These are phyloP conservation scores for Cephus pygmeus DNA, from an alignment of 2,888 invertebrate genomes.

Conservation along the genomic window DNA sequence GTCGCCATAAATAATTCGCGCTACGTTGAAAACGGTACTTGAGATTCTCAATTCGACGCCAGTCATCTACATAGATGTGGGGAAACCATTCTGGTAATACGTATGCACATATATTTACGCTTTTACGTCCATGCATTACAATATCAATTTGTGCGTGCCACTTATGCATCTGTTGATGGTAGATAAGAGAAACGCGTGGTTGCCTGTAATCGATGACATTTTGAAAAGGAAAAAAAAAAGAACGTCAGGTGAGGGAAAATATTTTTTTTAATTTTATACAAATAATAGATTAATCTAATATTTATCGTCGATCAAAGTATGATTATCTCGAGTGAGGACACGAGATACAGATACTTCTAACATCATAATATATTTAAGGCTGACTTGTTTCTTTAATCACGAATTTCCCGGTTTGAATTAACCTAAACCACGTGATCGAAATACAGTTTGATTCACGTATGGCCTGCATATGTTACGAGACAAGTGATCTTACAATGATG, in stretches of 20 bases:
- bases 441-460: background rate
- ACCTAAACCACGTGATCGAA: background rate
- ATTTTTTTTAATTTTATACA: background rate
- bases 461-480: background rate
- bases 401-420: background rate
- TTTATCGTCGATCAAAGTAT: background rate
- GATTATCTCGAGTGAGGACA: background rate
- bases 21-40: background rate
- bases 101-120: background rate
- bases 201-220: background rate
- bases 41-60: background rate
- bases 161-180: background rate
- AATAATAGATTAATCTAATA: background rate
- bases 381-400: background rate
- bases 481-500: background rate
- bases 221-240: background rate
- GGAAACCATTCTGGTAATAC: background rate
- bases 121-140: background rate
- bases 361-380: background rate
- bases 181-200: background rate
- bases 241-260: background rate
- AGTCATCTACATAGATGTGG: background rate
- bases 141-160: background rate
- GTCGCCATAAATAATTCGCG: background rate
- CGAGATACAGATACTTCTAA: background rate